These are phyloP conservation scores for Anoplius nigerrimus DNA, from an alignment of 2,888 invertebrate species.

Conservation along the genomic window DNA sequence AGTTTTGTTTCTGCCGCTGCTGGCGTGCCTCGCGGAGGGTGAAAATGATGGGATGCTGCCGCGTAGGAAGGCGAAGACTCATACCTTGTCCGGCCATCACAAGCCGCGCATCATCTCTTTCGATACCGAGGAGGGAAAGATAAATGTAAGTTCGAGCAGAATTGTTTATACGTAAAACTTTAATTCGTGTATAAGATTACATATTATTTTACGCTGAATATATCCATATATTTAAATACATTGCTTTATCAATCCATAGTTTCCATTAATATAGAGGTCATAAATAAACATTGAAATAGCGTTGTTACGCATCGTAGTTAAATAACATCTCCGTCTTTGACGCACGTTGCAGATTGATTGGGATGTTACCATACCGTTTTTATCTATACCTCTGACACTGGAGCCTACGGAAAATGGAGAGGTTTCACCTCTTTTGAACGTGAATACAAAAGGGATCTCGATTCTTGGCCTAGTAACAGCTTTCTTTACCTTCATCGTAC, in stretches of 20 bases:
- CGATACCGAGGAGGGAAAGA: slow-evolving; percentile 77
- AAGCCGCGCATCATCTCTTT: slow-evolving; percentile 78
- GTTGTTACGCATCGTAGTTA: too few relatives aligned
- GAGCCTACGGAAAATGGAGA: slow-evolving; percentile 73
- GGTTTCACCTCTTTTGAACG: slow-evolving; percentile 77
- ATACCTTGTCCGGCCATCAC: slow-evolving; percentile 12
- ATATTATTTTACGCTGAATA: neutral
- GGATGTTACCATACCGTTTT: slow-evolving; percentile 81
- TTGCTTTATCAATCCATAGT: neutral
- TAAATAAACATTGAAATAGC: neutral
- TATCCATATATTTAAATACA: slow-evolving; percentile 13
- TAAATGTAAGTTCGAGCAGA: slow-evolving; percentile 76
- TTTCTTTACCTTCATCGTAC: slow-evolving; percentile 78
- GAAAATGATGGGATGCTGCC: slow-evolving; percentile 5
- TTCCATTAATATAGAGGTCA: neutral
- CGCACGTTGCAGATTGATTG: slow-evolving; percentile 78
- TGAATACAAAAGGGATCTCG: slow-evolving; percentile 80
- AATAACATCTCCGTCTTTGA: neutral
- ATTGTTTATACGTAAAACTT: too few relatives aligned
- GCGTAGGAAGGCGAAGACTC: neutral
- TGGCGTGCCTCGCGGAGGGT: neutral
- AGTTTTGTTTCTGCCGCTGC: neutral
- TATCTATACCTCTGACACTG: slow-evolving; percentile 81
- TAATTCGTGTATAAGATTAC: too few relatives aligned
- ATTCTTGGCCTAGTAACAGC: slow-evolving; percentile 79